phyloP scores from a whole-genome alignment of 2,113 vertebrate genomes.

The Laterallus jamaicensis region DNA sequence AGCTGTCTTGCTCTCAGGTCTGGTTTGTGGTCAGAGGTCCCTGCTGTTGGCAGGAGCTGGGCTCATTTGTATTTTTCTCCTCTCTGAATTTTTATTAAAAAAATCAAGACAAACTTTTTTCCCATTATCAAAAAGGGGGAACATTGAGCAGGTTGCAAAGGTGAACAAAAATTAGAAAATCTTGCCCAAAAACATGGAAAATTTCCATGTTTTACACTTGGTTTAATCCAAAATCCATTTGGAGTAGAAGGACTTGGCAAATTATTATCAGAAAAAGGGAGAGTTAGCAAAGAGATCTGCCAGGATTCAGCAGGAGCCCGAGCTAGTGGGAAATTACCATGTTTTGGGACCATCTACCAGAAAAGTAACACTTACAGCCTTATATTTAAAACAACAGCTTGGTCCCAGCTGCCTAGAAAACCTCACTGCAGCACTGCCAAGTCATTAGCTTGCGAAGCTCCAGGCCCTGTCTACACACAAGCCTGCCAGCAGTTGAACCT shows the following conservation, averaged over 20 bases:
- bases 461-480: slow-evolving; percentile 61
- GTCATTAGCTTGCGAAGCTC: slow-evolving; percentile 64
- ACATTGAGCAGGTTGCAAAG: background rate
- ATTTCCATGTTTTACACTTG: background rate
- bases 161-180: background rate
- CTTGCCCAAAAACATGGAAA: background rate
- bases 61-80: background rate
- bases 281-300: background rate
- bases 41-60: background rate
- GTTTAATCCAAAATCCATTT: background rate
- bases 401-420: slow-evolving; percentile 12
- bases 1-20: background rate
- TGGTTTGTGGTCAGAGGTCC: background rate
- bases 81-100: background rate
- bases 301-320: background rate
- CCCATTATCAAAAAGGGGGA: background rate
- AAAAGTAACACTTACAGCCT: background rate
- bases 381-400: slow-evolving; percentile 17
- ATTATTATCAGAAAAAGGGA: background rate
- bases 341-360: background rate
- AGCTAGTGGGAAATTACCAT: background rate
- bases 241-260: background rate
- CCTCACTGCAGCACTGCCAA: slow-evolving; percentile 18
- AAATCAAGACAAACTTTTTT: background rate
- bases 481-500: slow-evolving; percentile 43